These are phyloP conservation scores for Epirrita christyi DNA, from an alignment of 2,888 invertebrate genomes.

Conservation along the genomic window DNA sequence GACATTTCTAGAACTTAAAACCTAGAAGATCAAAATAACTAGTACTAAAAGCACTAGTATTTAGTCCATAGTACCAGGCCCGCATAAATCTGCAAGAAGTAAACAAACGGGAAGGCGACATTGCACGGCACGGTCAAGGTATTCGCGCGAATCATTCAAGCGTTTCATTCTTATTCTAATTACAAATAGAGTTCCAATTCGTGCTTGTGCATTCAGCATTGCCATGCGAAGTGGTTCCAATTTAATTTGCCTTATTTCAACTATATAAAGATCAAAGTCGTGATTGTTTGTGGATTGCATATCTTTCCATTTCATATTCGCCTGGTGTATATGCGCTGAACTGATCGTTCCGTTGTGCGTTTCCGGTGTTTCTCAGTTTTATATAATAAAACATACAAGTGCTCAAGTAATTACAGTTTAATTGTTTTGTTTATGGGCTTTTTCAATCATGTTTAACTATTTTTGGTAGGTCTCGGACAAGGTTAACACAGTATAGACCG, in stretches of 20 bases:
- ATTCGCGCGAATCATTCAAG: conserved; percentile 22
- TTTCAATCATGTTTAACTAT: conserved; percentile 7
- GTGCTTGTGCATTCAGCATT: background rate
- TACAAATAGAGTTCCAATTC: conserved; percentile 6
- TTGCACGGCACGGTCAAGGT: conserved; percentile 58
- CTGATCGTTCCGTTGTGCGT: conserved; percentile 24
- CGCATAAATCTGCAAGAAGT: conserved; percentile 49
- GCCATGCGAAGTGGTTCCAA: conserved; percentile 7
- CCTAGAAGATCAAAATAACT: conserved; percentile 6
- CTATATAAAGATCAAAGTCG: conserved; percentile 17
- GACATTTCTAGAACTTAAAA: background rate
- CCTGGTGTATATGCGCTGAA: conserved; percentile 36
- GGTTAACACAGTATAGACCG: background rate
- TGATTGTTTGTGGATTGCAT: conserved; percentile 18
- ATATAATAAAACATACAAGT: conserved; percentile 1
- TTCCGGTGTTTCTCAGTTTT: conserved; percentile 24
- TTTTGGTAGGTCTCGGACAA: conserved; percentile 6
- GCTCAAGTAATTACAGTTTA: background rate
- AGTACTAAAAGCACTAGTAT: conserved; percentile 40
- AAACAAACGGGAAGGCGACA: conserved; percentile 50
- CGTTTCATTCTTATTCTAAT: conserved; percentile 10
- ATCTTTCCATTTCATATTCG: conserved; percentile 46
- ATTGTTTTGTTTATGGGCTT: conserved; percentile 10
- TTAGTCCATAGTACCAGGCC: conserved; percentile 51
- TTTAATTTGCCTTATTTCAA: conserved; percentile 26